These are phyloP conservation scores for Chionodraco myersi DNA, from an alignment of 2,113 vertebrate genomes.

Conservation along the genomic window DNA sequence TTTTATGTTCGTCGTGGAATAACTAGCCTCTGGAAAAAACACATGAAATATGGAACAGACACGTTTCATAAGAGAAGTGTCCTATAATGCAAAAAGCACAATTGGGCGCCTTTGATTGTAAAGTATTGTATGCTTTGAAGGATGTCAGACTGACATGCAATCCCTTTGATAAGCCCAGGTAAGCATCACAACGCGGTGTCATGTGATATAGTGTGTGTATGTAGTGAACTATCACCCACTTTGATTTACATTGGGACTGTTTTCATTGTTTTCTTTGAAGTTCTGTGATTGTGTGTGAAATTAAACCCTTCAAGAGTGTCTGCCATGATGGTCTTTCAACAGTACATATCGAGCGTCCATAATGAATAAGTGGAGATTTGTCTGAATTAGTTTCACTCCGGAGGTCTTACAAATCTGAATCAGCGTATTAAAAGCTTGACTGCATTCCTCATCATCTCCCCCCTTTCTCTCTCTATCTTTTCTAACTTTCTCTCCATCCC, in stretches of 20 bases:
- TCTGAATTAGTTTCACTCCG: slow-evolving; percentile 8
- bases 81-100: no score
- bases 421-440: slow-evolving; percentile 41
- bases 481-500: slow-evolving; percentile 57
- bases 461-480: slow-evolving; percentile 30
- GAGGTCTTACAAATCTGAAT: slow-evolving; percentile 44
- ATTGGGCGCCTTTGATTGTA: no score
- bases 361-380: background rate
- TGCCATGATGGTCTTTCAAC: slow-evolving; percentile 15
- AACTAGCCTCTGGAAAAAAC: no score
- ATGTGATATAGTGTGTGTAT: background rate
- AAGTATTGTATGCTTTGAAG: background rate
- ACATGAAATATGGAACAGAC: no score
- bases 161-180: background rate
- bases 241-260: no score
- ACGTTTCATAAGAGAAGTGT: no score
- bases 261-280: no score
- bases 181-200: no score
- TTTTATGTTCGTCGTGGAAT: background rate
- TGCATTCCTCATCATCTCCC: slow-evolving; percentile 50
- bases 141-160: background rate
- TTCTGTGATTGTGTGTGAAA: slow-evolving; percentile 42
- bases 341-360: slow-evolving; percentile 5
- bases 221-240: no score
- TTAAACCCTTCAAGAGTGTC: slow-evolving; percentile 50